Evolutionary conservation across 2,113 vertebrate species (phyloP), one percentile per base, ranked within the genome.

Genomic region (Potamarius usumacintae): DNA sequence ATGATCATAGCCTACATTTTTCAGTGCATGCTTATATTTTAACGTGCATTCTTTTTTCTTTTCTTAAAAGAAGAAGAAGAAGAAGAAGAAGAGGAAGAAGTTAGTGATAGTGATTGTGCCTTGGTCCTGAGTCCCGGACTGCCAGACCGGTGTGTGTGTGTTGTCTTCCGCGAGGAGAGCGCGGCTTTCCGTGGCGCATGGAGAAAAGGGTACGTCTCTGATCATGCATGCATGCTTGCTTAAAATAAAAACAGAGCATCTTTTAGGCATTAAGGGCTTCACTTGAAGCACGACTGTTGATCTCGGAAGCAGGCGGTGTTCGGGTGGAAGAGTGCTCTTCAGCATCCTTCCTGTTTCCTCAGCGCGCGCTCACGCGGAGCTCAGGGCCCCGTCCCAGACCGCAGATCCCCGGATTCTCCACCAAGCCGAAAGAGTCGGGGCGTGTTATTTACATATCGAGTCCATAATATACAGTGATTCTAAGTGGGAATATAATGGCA

Each of bases 171-270:
- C 83, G 80, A 81, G 87, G 74, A 85, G 88, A 87, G 85, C 85
- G 89, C 88, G 90, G 86, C 90, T 91, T 76, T 91, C 89, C 85
- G 89, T 90, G 88, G 87, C 91, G 90, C 91, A 92, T 92, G 92
- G 92, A 92, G 88, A 92, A 91, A 90, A 91, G 92, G 95, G 95
- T 95, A 94, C 79, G 93, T 93, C 89, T 82, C 52, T 82, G 87
- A 76, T 72, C 82, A 12, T 87, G 42, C 82, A 12, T 87, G 42
- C 69, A 34, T 63, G 10, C 30, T 53, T 55, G 12, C n/a, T 27
- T 79, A 0, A 77, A 42, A 22, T 8, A 34, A 15, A 34, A 1
- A 69, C n/a, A 9, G 20, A 20, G 55, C 7, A 27, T 60, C 5
- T 48, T 62, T 42, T 22, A 22, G 30, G 18, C 30, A 12, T 6